Conservation (phyloP, 2,888 invertebrate species). For the Zhengitettix transpicula region DNA sequence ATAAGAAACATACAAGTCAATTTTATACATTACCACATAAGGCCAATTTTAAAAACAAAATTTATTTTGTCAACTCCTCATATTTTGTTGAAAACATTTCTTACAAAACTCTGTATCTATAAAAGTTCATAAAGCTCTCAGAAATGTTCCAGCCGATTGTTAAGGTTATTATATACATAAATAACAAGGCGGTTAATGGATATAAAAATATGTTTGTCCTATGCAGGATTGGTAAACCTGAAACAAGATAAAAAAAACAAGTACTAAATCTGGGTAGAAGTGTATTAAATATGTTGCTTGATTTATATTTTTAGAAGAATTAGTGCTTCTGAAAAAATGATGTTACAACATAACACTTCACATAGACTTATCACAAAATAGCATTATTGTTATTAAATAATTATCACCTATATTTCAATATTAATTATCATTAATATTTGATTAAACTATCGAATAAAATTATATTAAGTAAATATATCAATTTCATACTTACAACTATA, state of each 20-base stretch:
- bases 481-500: slow-evolving; percentile 63
- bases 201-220: slow-evolving; percentile 72
- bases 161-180: slow-evolving; percentile 63
- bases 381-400: too few species aligned
- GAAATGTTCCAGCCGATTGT: slow-evolving; percentile 73
- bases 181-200: slow-evolving; percentile 58
- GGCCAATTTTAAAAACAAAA: too few species aligned
- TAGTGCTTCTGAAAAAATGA: background rate
- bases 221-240: slow-evolving; percentile 74
- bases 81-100: background rate
- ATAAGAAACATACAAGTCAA: too few species aligned
- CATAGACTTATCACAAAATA: too few species aligned
- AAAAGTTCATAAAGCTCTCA: slow-evolving; percentile 63
- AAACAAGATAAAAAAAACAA: slow-evolving; percentile 19
- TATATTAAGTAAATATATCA: background rate
- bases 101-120: slow-evolving; percentile 58
- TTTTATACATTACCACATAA: too few species aligned
- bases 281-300: too few species aligned
- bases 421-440: too few species aligned
- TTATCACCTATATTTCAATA: too few species aligned
- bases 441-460: background rate
- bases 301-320: background rate
- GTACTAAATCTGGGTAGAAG: background rate
- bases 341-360: background rate
- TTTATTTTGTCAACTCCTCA: too few species aligned